Conservation (phyloP, 2,797 vertebrate genomes). For the Lepilemur septentrionalis region DNA sequence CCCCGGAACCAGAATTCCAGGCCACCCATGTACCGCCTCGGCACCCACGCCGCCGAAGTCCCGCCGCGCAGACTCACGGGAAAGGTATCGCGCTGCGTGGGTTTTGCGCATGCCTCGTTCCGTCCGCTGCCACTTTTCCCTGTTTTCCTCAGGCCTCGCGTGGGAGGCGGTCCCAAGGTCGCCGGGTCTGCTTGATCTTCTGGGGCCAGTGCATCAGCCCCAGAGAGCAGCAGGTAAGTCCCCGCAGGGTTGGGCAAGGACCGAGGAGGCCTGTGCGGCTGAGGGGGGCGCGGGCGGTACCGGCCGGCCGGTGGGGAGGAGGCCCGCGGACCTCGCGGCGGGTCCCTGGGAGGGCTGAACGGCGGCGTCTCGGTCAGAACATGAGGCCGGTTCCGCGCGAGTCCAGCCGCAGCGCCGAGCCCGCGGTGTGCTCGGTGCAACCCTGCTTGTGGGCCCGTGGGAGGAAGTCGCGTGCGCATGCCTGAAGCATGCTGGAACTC, state of each 20-base stretch:
- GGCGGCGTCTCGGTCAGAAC: fast-evolving
- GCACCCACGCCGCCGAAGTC: no score
- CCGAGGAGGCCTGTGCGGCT: fast-evolving
- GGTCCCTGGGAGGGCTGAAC: no score
- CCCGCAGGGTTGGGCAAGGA: fast-evolving
- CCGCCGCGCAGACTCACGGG: neutral
- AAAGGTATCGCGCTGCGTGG: neutral
- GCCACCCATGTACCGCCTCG: no score
- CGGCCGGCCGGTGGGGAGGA: fast-evolving
- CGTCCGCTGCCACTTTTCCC: no score
- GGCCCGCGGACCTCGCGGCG: fast-evolving
- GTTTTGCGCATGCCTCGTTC: slow-evolving; percentile 7
- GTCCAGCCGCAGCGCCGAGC: fast-evolving
- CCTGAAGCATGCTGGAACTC: no score
- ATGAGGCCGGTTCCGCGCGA: no score
- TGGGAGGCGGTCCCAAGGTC: neutral
- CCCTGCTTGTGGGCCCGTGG: fast-evolving
- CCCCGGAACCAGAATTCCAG: no score
- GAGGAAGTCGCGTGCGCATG: no score
- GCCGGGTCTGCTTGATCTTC: fast-evolving
- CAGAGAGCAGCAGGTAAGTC: neutral
- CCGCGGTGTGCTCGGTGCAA: fast-evolving
- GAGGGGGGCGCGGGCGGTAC: fast-evolving
- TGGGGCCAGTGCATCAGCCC: fast-evolving
- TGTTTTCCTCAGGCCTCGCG: no score